These are phyloP conservation scores for Caenorhabditis inopinata DNA, from an alignment of 1,140 invertebrate species.

Conservation along the genomic window DNA sequence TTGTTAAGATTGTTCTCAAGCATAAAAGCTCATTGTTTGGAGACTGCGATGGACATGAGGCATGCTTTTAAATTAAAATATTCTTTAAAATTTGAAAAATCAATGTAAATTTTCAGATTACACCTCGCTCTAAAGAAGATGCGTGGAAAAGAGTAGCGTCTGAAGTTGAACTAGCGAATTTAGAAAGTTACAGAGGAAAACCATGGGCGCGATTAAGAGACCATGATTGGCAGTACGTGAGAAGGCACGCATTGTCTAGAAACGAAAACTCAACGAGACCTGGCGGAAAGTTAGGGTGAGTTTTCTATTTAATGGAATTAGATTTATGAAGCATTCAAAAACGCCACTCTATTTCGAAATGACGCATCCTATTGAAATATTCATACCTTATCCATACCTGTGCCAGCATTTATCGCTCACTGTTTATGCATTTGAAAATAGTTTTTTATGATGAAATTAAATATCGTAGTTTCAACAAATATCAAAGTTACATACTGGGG, in stretches of 20 bases:
- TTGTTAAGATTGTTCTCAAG: conserved; percentile 22
- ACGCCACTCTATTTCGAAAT: background rate
- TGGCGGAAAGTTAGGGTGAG: conserved; percentile 10
- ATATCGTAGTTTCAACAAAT: too few species aligned
- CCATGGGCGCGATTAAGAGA: conserved; percentile 25
- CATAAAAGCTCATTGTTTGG: conserved; percentile 24
- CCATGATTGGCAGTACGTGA: conserved; percentile 28
- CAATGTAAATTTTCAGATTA: background rate
- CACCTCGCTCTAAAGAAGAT: conserved; percentile 27
- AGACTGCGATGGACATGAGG: conserved; percentile 28
- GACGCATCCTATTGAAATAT: too few species aligned
- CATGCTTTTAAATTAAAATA: background rate
- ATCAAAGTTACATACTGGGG: too few species aligned
- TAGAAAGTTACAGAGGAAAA: conserved; percentile 20
- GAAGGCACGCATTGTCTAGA: conserved; percentile 10
- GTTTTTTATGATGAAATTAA: too few species aligned
- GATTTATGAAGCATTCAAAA: background rate
- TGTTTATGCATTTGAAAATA: too few species aligned
- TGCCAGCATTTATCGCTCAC: too few species aligned
- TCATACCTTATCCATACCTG: too few species aligned
- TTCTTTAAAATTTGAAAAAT: background rate
- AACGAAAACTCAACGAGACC: background rate
- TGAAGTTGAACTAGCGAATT: conserved; percentile 7
- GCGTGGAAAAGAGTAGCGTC: conserved; percentile 19
- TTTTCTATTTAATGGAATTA: background rate